phyloP scores from a whole-genome alignment of 2,888 invertebrate species.

The Galeruca laticollis region DNA sequence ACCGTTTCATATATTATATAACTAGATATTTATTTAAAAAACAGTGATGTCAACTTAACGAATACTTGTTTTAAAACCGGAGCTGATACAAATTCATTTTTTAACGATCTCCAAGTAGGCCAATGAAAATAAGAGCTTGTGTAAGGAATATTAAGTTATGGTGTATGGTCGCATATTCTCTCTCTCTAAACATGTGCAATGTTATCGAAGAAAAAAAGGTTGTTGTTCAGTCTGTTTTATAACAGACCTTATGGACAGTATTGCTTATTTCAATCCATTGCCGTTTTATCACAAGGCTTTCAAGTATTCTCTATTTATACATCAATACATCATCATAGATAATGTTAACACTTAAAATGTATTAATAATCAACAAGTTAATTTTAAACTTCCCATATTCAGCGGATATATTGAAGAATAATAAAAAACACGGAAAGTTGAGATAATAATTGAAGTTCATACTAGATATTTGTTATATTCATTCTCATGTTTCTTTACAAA shows the following conservation, averaged over 20 bases:
- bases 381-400: too few species aligned
- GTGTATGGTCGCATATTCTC: not conserved
- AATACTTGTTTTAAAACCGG: constrained; percentile 19
- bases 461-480: too few species aligned
- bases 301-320: constrained; percentile 3
- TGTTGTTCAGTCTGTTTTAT: not conserved
- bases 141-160: constrained; percentile 13
- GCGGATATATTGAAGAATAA: too few species aligned
- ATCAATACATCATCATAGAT: not conserved
- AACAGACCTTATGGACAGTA: not conserved
- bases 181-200: not conserved
- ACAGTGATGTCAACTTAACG: not conserved
- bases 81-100: constrained; percentile 21
- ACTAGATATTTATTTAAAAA: not conserved
- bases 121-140: constrained; percentile 38
- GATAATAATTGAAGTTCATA: too few species aligned
- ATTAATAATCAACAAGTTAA: not conserved
- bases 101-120: constrained; percentile 37
- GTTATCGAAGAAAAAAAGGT: not conserved
- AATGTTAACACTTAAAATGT: not conserved
- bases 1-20: not conserved
- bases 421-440: too few species aligned
- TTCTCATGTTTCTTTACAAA: too few species aligned
- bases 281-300: not conserved
- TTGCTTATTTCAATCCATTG: not conserved